phyloP scores from a whole-genome alignment of 30 jellyfish, hydroid and myxozoan species.

The Turritopsis rubra region DNA sequence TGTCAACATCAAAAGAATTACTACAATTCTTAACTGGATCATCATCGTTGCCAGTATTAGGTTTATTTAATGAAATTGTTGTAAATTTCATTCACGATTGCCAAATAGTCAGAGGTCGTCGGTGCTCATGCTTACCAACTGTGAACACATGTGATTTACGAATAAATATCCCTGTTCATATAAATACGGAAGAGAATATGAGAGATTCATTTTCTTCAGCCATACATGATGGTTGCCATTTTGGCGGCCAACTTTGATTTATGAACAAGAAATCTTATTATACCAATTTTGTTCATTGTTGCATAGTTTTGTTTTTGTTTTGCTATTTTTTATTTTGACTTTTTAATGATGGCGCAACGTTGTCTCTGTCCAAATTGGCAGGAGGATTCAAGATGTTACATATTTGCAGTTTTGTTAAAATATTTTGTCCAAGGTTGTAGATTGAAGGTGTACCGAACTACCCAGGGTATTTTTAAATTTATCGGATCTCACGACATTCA shows the following conservation, averaged over 20 bases:
- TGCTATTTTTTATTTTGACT: not conserved
- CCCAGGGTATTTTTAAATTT: no score
- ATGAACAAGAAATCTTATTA: not conserved
- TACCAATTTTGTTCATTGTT: not conserved
- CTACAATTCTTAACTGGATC: conserved; percentile 9
- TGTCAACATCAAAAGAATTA: not conserved
- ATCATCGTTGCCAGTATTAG: not conserved
- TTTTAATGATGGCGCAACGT: not conserved
- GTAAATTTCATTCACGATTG: not conserved
- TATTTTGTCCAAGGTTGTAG: not conserved
- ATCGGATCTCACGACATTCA: no score
- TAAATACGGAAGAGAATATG: not conserved
- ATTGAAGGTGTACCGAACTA: no score
- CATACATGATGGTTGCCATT: not conserved
- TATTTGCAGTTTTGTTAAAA: not conserved
- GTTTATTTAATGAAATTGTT: not conserved
- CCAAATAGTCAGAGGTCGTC: not conserved
- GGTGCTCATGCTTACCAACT: conserved; percentile 7
- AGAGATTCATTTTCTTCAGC: not conserved
- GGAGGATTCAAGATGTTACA: not conserved
- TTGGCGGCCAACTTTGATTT: not conserved
- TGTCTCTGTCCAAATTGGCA: no score
- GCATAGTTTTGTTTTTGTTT: not conserved
- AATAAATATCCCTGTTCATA: not conserved
- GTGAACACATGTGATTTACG: conserved; percentile 8